Conservation (phyloP, 2,888 invertebrate genomes). For the Pristionchus maxplancki region DNA sequence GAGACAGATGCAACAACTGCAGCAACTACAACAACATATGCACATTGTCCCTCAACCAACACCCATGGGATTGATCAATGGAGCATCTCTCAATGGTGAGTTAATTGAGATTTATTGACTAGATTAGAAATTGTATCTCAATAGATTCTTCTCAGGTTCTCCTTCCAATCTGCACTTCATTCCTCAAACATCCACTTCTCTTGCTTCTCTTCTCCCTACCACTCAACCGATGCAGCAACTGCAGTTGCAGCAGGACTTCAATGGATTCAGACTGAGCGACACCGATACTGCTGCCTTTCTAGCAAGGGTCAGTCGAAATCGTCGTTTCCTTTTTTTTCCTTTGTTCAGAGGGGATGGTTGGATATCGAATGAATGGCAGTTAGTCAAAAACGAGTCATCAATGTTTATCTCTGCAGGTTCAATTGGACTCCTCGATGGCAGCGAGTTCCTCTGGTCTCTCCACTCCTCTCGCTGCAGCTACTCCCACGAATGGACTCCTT, state of each 20-base stretch:
- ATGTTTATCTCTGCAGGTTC: neutral
- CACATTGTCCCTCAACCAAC: constrained; percentile 8
- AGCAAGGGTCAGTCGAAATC: neutral
- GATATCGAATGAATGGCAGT: no score
- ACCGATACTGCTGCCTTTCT: neutral
- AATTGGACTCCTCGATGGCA: neutral
- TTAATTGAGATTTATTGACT: neutral
- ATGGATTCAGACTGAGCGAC: neutral
- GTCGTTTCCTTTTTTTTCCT: neutral
- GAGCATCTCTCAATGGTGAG: neutral
- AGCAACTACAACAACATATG: neutral
- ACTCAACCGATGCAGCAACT: neutral
- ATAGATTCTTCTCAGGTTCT: neutral
- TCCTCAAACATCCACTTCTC: neutral
- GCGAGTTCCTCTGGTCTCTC: neutral
- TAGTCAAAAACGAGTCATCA: neutral
- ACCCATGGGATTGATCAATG: neutral
- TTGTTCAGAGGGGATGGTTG: neutral
- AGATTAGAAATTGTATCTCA: neutral
- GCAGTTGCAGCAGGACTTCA: neutral
- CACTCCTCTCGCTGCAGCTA: neutral
- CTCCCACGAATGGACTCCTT: neutral
- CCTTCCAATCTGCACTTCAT: neutral
- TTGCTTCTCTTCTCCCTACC: neutral
- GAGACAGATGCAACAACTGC: neutral